These are phyloP conservation scores for Scolopax mira DNA, from an alignment of 2,113 vertebrate species.

Conservation along the genomic window DNA sequence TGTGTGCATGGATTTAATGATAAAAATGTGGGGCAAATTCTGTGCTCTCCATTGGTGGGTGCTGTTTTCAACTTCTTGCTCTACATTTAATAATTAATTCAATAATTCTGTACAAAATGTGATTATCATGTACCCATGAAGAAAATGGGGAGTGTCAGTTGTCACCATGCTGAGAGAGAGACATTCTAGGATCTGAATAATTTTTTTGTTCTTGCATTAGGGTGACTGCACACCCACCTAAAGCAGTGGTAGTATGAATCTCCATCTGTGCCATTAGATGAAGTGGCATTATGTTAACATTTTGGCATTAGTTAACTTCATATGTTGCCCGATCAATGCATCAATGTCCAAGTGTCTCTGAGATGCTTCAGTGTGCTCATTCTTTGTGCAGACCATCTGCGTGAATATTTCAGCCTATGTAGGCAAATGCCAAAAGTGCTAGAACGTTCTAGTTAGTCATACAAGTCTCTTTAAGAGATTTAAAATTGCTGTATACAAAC, in stretches of 20 bases:
- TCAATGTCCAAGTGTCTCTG: neutral
- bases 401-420: neutral
- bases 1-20: neutral
- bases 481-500: neutral
- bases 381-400: slow-evolving; percentile 37
- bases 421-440: slow-evolving; percentile 20
- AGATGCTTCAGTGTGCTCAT: neutral
- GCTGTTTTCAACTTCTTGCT: neutral
- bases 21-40: neutral
- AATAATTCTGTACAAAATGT: neutral
- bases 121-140: neutral
- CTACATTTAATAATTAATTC: neutral
- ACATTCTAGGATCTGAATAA: neutral
- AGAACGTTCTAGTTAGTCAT: neutral
- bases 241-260: neutral
- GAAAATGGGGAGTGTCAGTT: rapidly evolving
- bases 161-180: neutral
- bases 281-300: neutral
- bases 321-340: neutral
- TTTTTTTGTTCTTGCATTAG: neutral
- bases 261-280: slow-evolving; percentile 30
- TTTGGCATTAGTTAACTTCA: neutral
- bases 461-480: neutral
- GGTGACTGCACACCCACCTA: slow-evolving; percentile 14
- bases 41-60: neutral